These are phyloP conservation scores for Rattus rattus DNA, from an alignment of 2,113 vertebrate species.

Conservation along the genomic window DNA sequence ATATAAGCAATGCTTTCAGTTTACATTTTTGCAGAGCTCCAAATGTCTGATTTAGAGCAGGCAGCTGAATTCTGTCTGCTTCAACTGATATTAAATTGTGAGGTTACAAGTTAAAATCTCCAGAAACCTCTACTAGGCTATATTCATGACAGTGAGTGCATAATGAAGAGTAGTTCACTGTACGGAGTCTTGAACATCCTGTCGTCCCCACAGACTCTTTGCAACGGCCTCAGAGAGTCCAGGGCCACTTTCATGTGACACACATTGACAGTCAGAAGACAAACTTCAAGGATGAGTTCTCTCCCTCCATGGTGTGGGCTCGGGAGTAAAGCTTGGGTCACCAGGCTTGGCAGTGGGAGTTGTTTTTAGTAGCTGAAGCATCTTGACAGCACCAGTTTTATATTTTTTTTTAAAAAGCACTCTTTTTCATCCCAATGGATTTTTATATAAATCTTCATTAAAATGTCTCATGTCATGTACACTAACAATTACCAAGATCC, in stretches of 20 bases:
- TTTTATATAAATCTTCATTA: constrained; percentile 7
- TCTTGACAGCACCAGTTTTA: not conserved
- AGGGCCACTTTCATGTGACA: not conserved
- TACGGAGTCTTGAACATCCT: not conserved
- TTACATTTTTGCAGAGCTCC: not conserved
- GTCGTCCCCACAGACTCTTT: not conserved
- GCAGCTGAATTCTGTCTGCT: not conserved
- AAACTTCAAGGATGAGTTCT: not conserved
- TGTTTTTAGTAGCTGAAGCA: not conserved
- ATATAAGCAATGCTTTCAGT: not conserved
- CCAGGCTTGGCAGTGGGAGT: not conserved
- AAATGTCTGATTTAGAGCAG: not conserved
- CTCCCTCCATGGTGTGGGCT: not conserved
- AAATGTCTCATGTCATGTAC: not conserved
- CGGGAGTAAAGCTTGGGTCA: not conserved
- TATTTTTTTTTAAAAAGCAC: too few relatives aligned
- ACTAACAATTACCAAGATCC: not conserved
- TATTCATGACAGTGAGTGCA: not conserved
- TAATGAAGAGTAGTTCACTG: not conserved
- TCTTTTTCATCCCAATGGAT: not conserved
- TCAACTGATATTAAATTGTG: not conserved
- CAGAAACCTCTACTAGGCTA: not conserved
- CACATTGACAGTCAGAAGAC: not conserved
- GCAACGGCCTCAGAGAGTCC: not conserved
- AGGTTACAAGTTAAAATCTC: not conserved